Evolutionary conservation across 2,113 vertebrate species (phyloP), one percentile per base, ranked within the genome.

Genomic region (Ramphastos sulfuratus): DNA sequence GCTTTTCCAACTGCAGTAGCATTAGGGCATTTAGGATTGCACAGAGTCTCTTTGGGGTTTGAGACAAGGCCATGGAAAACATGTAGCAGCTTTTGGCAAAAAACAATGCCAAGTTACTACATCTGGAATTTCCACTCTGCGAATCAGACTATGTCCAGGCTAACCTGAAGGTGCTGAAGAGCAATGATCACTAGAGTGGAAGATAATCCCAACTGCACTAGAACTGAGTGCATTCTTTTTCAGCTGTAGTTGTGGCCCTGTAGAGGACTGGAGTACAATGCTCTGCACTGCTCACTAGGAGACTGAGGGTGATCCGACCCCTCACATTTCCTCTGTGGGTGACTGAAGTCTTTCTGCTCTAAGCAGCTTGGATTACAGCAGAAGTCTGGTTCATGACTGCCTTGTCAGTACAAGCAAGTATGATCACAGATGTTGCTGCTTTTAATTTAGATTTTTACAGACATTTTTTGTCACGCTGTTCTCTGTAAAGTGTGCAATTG

Each of bases 391-490:
- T 84, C 16, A 1, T 9, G 23, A 39, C 28, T 81, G 35, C 37
- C 60, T 56, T 90, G 39, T 30, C 64, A n/a, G 48, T 15, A 66
- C 20, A 35, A 87, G 13, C 24, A 88, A 65, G 13, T 23, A 71
- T 3, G 2, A 82, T 31, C 60, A 70, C 50, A 77, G 27, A 54
- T 50, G 24, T 3, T 21, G 33, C 65, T 4, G 12, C n/a, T 63
- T 87, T 60, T 60, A 42, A 55, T 77, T 70, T 48, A 60, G 60
- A 64, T 85, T 91, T 93, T 87, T 39, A 71, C 9, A 65, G 54
- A 77, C 18, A 73, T 42, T 10, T 89, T 73, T 50, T 80, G 23
- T 63, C 46, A 70, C 35, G 61, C 20, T 73, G 44, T 75, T 59
- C 59, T 85, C 55, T 35, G 10, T n/a, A 42, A 91, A 85, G 46